Percentiles rank a stretch among this genome's conserved stretches.
phyloP scores from a whole-genome alignment of 92 coral and sea anemone species.

The Galaxea fascicularis region DNA sequence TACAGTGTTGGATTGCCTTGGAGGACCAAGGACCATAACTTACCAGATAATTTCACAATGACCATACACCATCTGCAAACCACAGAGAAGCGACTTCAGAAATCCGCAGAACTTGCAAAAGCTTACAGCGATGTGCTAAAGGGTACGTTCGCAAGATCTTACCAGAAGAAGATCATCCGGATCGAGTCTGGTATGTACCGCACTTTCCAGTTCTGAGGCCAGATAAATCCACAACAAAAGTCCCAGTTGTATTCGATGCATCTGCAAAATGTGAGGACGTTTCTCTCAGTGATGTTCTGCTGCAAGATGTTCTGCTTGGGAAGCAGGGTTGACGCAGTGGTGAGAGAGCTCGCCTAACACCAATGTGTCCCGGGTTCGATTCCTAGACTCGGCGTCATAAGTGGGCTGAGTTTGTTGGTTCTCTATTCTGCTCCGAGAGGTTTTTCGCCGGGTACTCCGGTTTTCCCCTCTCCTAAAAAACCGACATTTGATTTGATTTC shows the following conservation, averaged over 20 bases:
- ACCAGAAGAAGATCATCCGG: constrained; percentile 8
- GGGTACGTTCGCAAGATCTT: constrained; percentile 44
- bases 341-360: too few relatives aligned
- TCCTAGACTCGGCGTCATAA: too few relatives aligned
- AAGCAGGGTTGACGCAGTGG: too few relatives aligned
- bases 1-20: constrained; percentile 56
- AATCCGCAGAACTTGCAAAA: constrained; percentile 33
- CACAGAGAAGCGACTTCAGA: constrained; percentile 62
- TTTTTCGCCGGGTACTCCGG: too few relatives aligned
- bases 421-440: too few relatives aligned
- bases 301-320: too few relatives aligned
- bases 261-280: constrained; percentile 45
- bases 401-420: too few relatives aligned
- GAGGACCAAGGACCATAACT: not conserved
- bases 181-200: constrained; percentile 28
- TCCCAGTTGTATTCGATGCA: constrained; percentile 66
- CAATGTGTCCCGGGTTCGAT: not conserved
- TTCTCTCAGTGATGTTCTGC: constrained; percentile 11
- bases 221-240: constrained; percentile 74
- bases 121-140: constrained; percentile 47
- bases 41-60: constrained; percentile 34
- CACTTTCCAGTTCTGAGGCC: constrained; percentile 72
- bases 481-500: too few relatives aligned
- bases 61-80: constrained; percentile 51
- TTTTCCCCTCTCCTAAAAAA: too few relatives aligned